Evolutionary conservation across 2,797 vertebrate genomes (phyloP).

Genomic region (Micropoecilia bifurca): DNA sequence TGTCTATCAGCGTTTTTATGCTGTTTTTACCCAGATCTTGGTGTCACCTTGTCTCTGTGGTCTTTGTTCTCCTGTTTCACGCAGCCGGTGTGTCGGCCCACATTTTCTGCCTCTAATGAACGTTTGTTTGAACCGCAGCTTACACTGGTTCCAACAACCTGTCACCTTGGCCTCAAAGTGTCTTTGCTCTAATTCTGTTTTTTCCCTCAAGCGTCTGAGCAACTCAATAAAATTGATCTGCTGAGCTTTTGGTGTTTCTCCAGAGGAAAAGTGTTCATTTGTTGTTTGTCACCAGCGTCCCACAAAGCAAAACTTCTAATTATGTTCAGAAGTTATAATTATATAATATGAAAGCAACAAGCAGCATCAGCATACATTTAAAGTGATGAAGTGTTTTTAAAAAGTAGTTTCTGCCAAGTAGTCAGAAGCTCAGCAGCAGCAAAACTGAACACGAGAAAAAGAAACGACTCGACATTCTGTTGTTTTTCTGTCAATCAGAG

Average conservation of each 20-base stretch:
- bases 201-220: constrained; percentile 21
- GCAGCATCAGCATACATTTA: not conserved
- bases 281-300: not conserved
- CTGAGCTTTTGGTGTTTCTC: constrained; percentile 14
- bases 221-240: constrained; percentile 34
- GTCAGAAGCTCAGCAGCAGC: not conserved
- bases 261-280: constrained; percentile 9
- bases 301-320: not conserved
- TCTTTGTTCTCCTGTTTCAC: not conserved
- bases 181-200: constrained; percentile 38
- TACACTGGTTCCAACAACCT: constrained; percentile 1
- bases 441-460: not conserved
- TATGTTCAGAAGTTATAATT: not conserved
- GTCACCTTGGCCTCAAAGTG: constrained; percentile 16
- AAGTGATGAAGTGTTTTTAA: not conserved
- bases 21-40: rapidly evolving
- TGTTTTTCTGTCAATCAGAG: not conserved
- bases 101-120: constrained; percentile 23
- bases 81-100: not conserved
- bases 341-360: not conserved
- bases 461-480: not conserved
- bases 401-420: not conserved
- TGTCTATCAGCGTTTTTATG: not conserved
- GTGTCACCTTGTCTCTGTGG: rapidly evolving
- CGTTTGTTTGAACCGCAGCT: constrained; percentile 11